phyloP scores from a whole-genome alignment of 1,140 invertebrate genomes.

The Heliconius hermathena region DNA sequence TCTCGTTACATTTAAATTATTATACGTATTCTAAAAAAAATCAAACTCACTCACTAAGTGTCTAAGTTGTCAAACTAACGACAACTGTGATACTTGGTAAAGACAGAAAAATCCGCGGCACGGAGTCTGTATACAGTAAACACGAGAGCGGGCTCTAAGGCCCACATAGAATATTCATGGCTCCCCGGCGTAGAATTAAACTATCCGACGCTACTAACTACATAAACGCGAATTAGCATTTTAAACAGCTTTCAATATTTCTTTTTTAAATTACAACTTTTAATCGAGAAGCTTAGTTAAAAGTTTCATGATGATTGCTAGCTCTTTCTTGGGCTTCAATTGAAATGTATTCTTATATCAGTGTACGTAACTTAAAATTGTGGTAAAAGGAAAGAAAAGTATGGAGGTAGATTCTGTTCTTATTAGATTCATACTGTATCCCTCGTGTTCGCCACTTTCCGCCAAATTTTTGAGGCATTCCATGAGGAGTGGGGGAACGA shows the following conservation, averaged over 20 bases:
- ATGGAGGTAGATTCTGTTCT: too few species aligned
- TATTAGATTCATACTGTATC: too few species aligned
- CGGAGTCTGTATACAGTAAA: neutral
- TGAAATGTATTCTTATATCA: neutral
- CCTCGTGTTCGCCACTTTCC: too few species aligned
- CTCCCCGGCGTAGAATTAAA: constrained; percentile 32
- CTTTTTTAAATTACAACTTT: constrained; percentile 24
- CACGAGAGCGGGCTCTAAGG: constrained; percentile 22
- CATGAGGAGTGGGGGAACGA: too few species aligned
- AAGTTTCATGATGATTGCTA: neutral
- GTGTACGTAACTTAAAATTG: too few species aligned
- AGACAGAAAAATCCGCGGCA: neutral
- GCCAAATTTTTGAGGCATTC: too few species aligned
- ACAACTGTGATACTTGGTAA: neutral
- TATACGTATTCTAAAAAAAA: too few species aligned
- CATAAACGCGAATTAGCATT: constrained; percentile 35
- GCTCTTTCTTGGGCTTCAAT: neutral
- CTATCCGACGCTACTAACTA: constrained; percentile 32
- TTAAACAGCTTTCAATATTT: constrained; percentile 32
- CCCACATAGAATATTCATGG: constrained; percentile 38
- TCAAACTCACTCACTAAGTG: too few species aligned
- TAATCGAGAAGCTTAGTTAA: constrained; percentile 19
- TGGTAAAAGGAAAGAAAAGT: too few species aligned
- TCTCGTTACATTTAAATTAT: too few species aligned
- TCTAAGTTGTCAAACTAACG: too few species aligned